A percentile compares a stretch with the other conserved stretches of the same genome.
Conservation (phyloP, 2,888 invertebrate genomes). For the Dysmachus trigonus region DNA sequence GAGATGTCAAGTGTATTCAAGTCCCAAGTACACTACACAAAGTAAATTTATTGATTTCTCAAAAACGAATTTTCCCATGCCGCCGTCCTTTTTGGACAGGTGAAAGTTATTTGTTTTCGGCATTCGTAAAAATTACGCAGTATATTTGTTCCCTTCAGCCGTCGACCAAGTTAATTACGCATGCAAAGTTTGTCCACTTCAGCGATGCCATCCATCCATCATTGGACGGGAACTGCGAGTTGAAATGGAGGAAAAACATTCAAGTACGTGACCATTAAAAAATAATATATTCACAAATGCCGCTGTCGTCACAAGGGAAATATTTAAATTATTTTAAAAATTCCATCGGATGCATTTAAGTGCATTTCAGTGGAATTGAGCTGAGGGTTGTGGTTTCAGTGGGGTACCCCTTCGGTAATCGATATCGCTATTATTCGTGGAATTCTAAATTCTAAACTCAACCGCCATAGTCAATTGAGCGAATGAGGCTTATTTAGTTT, state of each 20-base stretch:
- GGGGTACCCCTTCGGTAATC: neutral
- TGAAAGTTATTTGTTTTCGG: neutral
- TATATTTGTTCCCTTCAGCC: constrained; percentile 1
- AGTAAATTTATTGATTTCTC: neutral
- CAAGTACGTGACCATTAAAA: neutral
- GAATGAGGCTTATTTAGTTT: neutral
- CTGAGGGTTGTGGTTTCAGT: neutral
- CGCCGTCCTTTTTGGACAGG: neutral
- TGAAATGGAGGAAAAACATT: neutral
- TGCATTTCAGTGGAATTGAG: neutral
- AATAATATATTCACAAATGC: neutral
- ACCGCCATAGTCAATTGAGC: neutral
- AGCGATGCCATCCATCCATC: constrained; percentile 6
- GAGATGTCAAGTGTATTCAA: neutral
- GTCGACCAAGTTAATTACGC: constrained; percentile 11
- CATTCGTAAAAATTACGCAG: neutral
- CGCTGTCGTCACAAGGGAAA: neutral
- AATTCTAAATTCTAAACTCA: neutral
- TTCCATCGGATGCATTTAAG: neutral
- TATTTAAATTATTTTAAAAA: neutral
- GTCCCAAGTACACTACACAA: neutral
- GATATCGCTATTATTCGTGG: neutral
- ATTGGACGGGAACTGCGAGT: neutral
- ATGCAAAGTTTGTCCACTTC: constrained; percentile 28
- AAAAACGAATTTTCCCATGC: neutral